Conservation (phyloP, 2,888 invertebrate genomes). For the Lithosia quadra region DNA sequence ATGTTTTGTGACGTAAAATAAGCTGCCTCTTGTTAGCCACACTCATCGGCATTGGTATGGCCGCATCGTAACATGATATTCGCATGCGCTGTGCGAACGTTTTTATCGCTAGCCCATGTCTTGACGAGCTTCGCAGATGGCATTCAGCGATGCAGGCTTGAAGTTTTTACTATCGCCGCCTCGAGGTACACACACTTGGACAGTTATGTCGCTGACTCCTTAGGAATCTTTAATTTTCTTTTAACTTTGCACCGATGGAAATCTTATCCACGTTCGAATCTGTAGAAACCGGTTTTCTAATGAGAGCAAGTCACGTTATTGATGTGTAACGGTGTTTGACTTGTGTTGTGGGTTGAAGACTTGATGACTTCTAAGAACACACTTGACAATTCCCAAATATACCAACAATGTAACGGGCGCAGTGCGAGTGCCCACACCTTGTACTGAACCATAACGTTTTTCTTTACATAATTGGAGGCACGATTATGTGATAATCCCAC, state of each 20-base stretch:
- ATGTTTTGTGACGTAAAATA: conserved; percentile 47
- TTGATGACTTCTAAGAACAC: conserved; percentile 22
- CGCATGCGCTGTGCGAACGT: conserved; percentile 71
- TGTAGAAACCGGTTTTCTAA: conserved; percentile 50
- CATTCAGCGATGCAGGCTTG: conserved; percentile 68
- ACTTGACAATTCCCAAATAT: conserved; percentile 29
- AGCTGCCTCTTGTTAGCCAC: conserved; percentile 50
- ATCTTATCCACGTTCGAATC: conserved; percentile 48
- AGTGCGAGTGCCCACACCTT: conserved; percentile 31
- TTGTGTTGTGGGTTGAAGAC: conserved; percentile 14
- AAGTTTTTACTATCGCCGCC: conserved; percentile 70
- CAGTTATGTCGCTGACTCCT: conserved; percentile 69
- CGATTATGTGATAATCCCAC: conserved; percentile 53
- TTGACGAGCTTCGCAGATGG: conserved; percentile 73
- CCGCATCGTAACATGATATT: conserved; percentile 67
- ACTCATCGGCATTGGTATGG: conserved; percentile 62
- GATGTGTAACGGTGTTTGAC: conserved; percentile 28
- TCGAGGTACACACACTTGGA: conserved; percentile 64
- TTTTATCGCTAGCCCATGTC: conserved; percentile 71
- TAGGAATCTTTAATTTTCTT: conserved; percentile 64
- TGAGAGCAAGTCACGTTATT: conserved; percentile 42
- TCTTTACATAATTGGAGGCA: conserved; percentile 32
- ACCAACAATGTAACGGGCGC: conserved; percentile 35
- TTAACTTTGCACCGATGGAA: conserved; percentile 54
- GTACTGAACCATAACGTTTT: conserved; percentile 26